Evolutionary conservation across 2,888 invertebrate genomes (phyloP).

Genomic region (Scaptomyza flava): DNA sequence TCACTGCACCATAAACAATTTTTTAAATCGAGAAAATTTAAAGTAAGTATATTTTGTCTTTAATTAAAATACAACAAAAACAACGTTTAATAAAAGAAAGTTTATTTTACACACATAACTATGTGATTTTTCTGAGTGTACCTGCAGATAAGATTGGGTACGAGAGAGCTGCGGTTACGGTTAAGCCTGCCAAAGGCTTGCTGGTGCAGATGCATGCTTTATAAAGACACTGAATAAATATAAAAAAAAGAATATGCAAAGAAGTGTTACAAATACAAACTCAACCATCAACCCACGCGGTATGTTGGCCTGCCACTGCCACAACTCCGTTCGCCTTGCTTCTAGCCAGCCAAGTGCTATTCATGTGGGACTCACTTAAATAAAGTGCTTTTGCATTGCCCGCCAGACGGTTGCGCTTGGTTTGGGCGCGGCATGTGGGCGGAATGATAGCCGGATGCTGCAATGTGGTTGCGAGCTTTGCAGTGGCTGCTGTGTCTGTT

Average conservation of each 20-base stretch:
- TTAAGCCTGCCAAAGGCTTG: slow-evolving; percentile 25
- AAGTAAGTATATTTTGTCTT: background rate
- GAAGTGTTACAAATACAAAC: slow-evolving; percentile 77
- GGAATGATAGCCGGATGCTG: slow-evolving; percentile 52
- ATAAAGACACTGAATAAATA: slow-evolving; percentile 62
- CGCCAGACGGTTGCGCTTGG: slow-evolving; percentile 53
- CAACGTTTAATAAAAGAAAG: no score
- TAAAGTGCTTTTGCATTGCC: slow-evolving; percentile 79
- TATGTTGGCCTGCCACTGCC: background rate
- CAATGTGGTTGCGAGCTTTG: slow-evolving; percentile 45
- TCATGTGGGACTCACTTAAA: slow-evolving; percentile 79
- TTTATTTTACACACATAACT: no score
- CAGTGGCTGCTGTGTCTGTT: slow-evolving; percentile 32
- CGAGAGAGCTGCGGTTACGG: slow-evolving; percentile 28
- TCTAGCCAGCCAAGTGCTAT: slow-evolving; percentile 67
- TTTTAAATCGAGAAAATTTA: background rate
- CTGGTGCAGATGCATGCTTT: slow-evolving; percentile 42
- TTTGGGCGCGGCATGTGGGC: slow-evolving; percentile 7
- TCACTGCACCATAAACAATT: slow-evolving; percentile 2
- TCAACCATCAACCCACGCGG: slow-evolving; percentile 38
- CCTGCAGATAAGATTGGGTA: slow-evolving; percentile 17
- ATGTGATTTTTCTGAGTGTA: slow-evolving; percentile 1
- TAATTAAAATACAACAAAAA: background rate
- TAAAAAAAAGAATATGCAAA: slow-evolving; percentile 55
- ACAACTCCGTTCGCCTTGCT: background rate